phyloP scores from a whole-genome alignment of 1,140 invertebrate genomes.

The Tetramorium parvispinum region DNA sequence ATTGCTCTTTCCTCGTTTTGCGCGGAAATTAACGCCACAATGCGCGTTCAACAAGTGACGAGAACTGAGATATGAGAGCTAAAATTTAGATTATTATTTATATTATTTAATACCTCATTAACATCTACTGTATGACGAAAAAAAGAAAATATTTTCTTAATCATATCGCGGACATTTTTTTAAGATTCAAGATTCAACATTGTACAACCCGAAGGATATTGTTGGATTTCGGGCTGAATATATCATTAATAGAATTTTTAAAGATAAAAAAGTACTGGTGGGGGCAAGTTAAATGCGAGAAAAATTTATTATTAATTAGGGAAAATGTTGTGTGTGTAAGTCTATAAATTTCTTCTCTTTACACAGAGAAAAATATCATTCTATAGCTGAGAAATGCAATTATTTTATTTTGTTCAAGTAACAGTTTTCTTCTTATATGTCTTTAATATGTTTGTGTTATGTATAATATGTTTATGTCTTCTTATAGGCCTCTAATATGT shows the following conservation, averaged over 20 bases:
- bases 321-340: neutral
- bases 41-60: slow-evolving; percentile 1
- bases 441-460: too few species aligned
- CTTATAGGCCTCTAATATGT: too few species aligned
- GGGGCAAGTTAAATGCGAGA: neutral
- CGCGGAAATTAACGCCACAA: slow-evolving; percentile 20
- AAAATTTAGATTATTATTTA: neutral
- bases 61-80: neutral
- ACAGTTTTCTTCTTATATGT: too few species aligned
- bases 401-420: too few species aligned
- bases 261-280: neutral
- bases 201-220: too few species aligned
- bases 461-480: too few species aligned
- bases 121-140: neutral
- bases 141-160: neutral
- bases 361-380: too few species aligned
- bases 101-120: neutral
- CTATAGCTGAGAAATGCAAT: too few species aligned
- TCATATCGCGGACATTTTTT: neutral
- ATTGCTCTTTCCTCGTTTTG: slow-evolving; percentile 41
- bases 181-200: neutral
- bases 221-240: neutral
- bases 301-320: neutral
- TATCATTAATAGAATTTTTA: neutral
- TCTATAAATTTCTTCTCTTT: neutral